Evolutionary conservation across 2,113 vertebrate genomes (phyloP), one percentile per base, ranked within the genome.

Genomic region (Lampris incognitus): DNA sequence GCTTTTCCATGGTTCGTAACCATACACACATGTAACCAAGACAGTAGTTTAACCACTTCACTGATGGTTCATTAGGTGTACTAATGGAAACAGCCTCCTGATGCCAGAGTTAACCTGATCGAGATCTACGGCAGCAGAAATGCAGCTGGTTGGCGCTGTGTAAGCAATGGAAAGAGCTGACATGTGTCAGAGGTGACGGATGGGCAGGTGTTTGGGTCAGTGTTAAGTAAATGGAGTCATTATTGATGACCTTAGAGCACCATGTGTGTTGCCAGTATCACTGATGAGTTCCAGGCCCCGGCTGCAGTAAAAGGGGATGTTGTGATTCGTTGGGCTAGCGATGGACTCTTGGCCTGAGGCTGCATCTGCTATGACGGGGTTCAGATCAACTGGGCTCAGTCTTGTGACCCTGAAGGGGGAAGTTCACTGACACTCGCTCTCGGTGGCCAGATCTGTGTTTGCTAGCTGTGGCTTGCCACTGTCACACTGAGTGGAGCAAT

Each of bases 201-300:
- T 76, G 84, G 84, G 85, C 84, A 88, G 87, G 83, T 91, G 92
- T 91, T 88, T 75, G 83, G 76, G 85, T 87, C 73, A 10, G 80
- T 84, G 90, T 92, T 89, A 91, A 89, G 87, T 88, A 91, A 90
- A 91, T 90, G 85, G 83, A 86, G 80, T 87, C 85, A 85, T 93
- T 93, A 92, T 88, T 82, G 84, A 91, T 85, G 86, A 92, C 90
- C 86, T 84, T 75, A 49, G 69, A 70, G 85, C 72, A 72, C 80
- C 62, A 69, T 73, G 81, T 81, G 84, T 89, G 88, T 70, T 84
- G 73, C 70, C 74, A 74, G 87, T 82, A 86, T 85, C 78, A 52
- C 59, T 79, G 88, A 91, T 80, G 87, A 66, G 77, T 89, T 86
- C 82, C 88, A 90, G 88, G 78, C 78, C 68, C 48, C 63, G 1